A percentile compares a stretch with the other conserved stretches of the same genome.
Conservation (phyloP, 37 sponge, comb jelly and placozoan species). For the Agelas oroides region DNA sequence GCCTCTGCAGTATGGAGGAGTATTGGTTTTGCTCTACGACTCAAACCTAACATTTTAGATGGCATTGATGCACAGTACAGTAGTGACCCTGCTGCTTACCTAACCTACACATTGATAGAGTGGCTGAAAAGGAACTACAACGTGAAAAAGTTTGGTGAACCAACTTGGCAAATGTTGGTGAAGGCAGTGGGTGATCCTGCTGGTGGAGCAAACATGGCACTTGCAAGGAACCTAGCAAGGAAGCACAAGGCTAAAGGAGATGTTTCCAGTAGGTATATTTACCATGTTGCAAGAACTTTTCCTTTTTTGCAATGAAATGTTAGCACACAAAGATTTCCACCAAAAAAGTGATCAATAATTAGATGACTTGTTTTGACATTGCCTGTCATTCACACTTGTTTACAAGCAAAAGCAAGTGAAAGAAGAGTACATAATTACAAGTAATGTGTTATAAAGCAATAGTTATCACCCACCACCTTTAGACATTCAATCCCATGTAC, state of each 20-base stretch:
- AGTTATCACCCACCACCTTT: too few species aligned
- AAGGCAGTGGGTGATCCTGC: background rate
- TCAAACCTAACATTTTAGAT: background rate
- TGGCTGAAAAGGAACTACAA: slow-evolving; percentile 13
- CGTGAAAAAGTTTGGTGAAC: slow-evolving; percentile 14
- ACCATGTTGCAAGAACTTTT: background rate
- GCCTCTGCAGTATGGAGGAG: background rate
- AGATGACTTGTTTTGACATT: too few species aligned
- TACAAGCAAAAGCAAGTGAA: too few species aligned
- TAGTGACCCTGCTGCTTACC: background rate
- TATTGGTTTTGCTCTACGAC: slow-evolving; percentile 1
- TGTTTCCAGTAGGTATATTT: background rate
- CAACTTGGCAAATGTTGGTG: slow-evolving; percentile 3
- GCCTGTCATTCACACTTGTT: too few species aligned
- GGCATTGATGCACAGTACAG: background rate
- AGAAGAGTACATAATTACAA: too few species aligned
- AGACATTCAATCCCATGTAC: too few species aligned
- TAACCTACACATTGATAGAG: background rate
- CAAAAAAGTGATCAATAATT: background rate
- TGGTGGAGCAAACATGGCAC: background rate
- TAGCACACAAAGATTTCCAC: background rate
- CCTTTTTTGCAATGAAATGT: background rate
- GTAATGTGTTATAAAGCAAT: too few species aligned
- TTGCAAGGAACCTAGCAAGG: slow-evolving; percentile 9
- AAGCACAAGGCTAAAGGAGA: background rate